Evolutionary conservation across 2,888 invertebrate species (phyloP), one percentile per base, ranked within the genome.

Genomic region (Podotricha telesiphe): DNA sequence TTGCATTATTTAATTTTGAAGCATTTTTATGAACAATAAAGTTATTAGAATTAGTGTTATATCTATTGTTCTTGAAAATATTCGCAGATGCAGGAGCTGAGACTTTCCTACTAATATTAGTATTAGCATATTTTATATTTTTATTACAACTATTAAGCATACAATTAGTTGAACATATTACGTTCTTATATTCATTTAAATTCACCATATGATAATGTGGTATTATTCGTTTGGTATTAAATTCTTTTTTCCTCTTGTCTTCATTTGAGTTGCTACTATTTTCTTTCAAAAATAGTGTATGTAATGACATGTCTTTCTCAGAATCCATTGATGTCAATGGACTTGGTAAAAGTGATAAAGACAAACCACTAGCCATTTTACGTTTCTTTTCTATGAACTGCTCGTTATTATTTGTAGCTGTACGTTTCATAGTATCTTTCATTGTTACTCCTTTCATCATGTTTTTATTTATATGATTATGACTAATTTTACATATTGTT

Each of bases 121-220:
- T 40, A 20, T 40, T 8, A 42, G 22, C 20, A 20, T 8, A 42
- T 15, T 42, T 20, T 20, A 20, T 58, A 4, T 58, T 20, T 8
- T 42, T 42, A 19, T 45, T 28, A 28, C 28, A n/a, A n/a, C n/a
- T n/a, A n/a, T n/a, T 22, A 3, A 28, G 4, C 22, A 20, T 47
- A 3, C n/a, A 47, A 40, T 20, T 34, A n/a, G 20, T 56, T 19
- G 19, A 10, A 6, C 28, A 6, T 20, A 11, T 37, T 28, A 6
- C 6, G 5, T 19, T 13, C n/a, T 17, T 5, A 28, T 20, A 15
- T 6, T 28, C 5, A 8, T 11, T 34, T 37, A 40, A 37, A 3
- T 17, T 20, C 7, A 3, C 42, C 19, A 51, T 48, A 65, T 74
- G 74, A 20, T 56, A 69, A 59, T 72, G 73, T 8, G 74, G 74